Percentiles rank a stretch among this genome's conserved stretches.
Conservation (phyloP, 2,113 vertebrate genomes). For the Dryoscopus gambensis region DNA sequence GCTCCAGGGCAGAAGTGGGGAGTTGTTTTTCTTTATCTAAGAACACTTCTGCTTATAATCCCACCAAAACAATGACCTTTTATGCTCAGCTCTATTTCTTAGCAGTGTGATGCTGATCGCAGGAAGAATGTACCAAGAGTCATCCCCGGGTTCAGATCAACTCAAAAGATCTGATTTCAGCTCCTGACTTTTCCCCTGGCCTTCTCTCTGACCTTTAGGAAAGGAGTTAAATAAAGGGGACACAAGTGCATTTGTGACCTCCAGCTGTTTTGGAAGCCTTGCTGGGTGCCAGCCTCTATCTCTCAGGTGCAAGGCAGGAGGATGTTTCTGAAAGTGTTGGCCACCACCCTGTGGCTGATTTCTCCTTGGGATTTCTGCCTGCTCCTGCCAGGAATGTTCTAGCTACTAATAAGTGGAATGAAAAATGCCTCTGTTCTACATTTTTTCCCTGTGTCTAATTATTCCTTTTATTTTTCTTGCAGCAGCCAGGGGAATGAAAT, state of each 20-base stretch:
- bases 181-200: background rate
- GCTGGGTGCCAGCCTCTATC: background rate
- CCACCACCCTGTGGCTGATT: background rate
- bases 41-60: background rate
- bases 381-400: background rate
- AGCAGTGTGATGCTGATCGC: background rate
- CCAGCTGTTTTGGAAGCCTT: background rate
- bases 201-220: background rate
- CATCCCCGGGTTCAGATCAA: background rate
- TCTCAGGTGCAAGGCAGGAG: background rate
- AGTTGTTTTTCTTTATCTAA: background rate
- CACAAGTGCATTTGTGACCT: background rate
- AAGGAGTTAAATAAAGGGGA: background rate
- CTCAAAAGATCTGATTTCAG: background rate
- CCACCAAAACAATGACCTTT: background rate
- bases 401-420: background rate
- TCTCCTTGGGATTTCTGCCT: background rate
- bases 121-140: background rate
- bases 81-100: background rate
- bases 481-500: background rate
- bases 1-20: background rate
- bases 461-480: background rate
- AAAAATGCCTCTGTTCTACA: slow-evolving; percentile 14
- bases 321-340: background rate
- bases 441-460: background rate